Conservation (phyloP, 2,888 invertebrate genomes). For the Noctua fimbriata region DNA sequence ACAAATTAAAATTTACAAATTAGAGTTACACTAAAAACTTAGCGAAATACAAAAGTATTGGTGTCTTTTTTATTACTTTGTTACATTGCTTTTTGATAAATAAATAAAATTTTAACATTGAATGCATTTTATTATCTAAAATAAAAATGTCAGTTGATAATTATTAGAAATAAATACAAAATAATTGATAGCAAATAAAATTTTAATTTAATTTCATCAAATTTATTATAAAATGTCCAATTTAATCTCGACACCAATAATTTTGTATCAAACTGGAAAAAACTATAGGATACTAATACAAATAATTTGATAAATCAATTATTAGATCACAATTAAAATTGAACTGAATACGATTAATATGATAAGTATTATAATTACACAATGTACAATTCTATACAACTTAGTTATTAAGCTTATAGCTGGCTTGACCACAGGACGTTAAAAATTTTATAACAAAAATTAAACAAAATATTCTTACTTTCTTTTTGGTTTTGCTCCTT, state of each 20-base stretch:
- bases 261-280: conserved; percentile 40
- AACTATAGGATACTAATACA: conserved; percentile 32
- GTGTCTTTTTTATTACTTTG: conserved; percentile 17
- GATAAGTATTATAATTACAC: conserved; percentile 62
- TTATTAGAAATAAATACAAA: not conserved
- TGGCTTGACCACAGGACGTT: conserved; percentile 24
- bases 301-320: conserved; percentile 54
- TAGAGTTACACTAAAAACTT: conserved; percentile 18
- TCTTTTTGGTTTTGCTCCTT: not conserved
- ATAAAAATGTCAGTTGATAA: conserved; percentile 1
- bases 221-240: not conserved
- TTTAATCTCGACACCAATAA: conserved; percentile 25
- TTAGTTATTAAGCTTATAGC: conserved; percentile 56
- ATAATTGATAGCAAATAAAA: not conserved
- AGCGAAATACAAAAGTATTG: conserved; percentile 46
- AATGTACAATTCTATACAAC: conserved; percentile 69
- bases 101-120: not conserved
- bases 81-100: conserved; percentile 15
- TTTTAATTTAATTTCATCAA: not conserved
- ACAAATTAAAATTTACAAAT: conserved; percentile 63
- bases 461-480: not conserved
- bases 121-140: not conserved
- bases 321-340: conserved; percentile 54
- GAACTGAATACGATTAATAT: conserved; percentile 49
- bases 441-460: not conserved